phyloP scores from a whole-genome alignment of 2,888 invertebrate genomes.

The Gortyna flavago region DNA sequence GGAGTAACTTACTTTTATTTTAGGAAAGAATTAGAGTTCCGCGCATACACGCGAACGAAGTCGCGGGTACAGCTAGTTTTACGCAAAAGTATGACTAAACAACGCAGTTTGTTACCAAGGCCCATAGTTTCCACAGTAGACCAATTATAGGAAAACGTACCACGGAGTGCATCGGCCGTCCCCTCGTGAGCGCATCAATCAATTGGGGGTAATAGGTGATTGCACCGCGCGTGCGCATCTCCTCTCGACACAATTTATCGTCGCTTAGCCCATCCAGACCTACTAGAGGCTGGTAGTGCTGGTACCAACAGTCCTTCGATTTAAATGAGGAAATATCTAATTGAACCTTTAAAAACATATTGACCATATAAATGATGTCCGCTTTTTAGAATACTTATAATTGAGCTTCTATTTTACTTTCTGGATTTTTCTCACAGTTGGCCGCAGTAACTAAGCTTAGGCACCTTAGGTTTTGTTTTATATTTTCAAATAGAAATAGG shows the following conservation, averaged over 20 bases:
- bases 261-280: conserved; percentile 24
- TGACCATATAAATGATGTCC: neutral
- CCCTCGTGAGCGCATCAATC: conserved; percentile 31
- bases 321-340: neutral
- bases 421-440: neutral
- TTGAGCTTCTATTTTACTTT: neutral
- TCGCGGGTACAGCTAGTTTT: neutral
- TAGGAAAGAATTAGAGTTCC: neutral
- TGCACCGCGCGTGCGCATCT: conserved; percentile 43
- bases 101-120: neutral
- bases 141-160: conserved; percentile 9
- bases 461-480: too few relatives aligned
- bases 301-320: neutral
- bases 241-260: conserved; percentile 45
- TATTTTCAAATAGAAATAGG: too few relatives aligned
- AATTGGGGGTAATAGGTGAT: conserved; percentile 55
- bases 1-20: neutral
- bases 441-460: too few relatives aligned
- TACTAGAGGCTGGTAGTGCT: neutral
- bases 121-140: neutral
- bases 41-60: too few relatives aligned
- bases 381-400: neutral
- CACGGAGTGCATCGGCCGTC: conserved; percentile 17
- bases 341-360: neutral
- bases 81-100: neutral